These are phyloP conservation scores for Microctenopoma steveboyesi DNA, from an alignment of 2,797 vertebrate genomes.

Conservation along the genomic window DNA sequence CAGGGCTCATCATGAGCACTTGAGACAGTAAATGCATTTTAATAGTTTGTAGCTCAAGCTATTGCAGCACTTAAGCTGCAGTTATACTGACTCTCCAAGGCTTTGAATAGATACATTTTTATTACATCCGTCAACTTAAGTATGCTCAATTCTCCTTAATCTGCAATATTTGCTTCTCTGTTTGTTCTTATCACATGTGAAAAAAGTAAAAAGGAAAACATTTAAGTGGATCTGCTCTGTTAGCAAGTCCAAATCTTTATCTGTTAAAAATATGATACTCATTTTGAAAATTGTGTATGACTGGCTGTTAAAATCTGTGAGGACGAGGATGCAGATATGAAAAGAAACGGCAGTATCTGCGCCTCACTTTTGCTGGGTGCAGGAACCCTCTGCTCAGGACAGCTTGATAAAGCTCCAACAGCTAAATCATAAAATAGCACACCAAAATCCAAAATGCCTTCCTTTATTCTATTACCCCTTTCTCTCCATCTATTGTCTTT, in stretches of 20 bases:
- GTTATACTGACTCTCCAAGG: slow-evolving; percentile 31
- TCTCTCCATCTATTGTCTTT: slow-evolving; percentile 50
- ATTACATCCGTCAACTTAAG: background rate
- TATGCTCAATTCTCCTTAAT: background rate
- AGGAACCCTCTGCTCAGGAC: slow-evolving; percentile 8
- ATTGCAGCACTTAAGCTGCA: slow-evolving; percentile 39
- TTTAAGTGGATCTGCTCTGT: background rate
- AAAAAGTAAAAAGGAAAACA: background rate
- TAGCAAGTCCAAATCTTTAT: background rate
- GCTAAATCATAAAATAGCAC: slow-evolving; percentile 34
- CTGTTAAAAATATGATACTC: background rate
- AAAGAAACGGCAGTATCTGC: background rate
- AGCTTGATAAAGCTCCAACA: slow-evolving; percentile 20
- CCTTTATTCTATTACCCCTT: slow-evolving; percentile 33
- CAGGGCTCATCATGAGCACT: slow-evolving; percentile 35
- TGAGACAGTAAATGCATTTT: slow-evolving; percentile 54
- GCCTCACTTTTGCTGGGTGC: slow-evolving; percentile 2
- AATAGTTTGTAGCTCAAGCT: slow-evolving; percentile 40
- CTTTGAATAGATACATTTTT: background rate
- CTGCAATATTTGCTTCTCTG: background rate
- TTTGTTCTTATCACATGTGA: background rate
- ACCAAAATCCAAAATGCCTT: slow-evolving; percentile 38
- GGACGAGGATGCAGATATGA: background rate
- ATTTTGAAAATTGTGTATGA: slow-evolving; percentile 6
- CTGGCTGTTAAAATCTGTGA: background rate